Evolutionary conservation across 2,888 invertebrate genomes (phyloP), one percentile per base, ranked within the genome.

Genomic region (Synergus japonicus): DNA sequence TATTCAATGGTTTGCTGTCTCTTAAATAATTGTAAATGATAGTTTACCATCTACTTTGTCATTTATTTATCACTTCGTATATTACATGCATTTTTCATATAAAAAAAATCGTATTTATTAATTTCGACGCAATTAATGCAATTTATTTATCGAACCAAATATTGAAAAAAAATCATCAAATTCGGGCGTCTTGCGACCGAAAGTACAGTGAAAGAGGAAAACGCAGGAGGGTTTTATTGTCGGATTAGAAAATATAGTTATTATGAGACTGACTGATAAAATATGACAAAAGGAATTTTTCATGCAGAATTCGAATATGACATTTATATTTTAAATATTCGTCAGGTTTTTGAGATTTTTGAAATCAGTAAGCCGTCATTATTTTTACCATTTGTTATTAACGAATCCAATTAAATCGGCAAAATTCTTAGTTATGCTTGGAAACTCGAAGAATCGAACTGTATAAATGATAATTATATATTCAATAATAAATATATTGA

Each of bases 71-170:
- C 67, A 44, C 46, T 49, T 73, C 69, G 49, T 73, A 73, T 73
- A 73, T 73, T 73, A 73, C 69, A 73, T 1, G 49, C 10, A 73
- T 49, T 46, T 67, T 73, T 73, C n/a, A 22, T 49, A 15, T 29
- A 43, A 66, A 44, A 67, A 67, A 67, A 13, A 13, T 46, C 44
- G 43, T 3, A 67, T 4, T 63, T 10, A 44, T 13, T 46, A 9
- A 18, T 7, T 18, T 44, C 18, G 46, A 15, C 44, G 13, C 10
- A 63, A 63, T 29, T 29, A 13, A 4, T 63, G 29, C 7, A 63
- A 29, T 22, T 67, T 67, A 67, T 44, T 67, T 8, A 15, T 67
- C 15, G 13, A 29, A 63, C 7, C 29, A 7, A 13, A 67, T 5
- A 22, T 46, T 44, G 18, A 22, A 49, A 73, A 54, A 49, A 49